phyloP scores from a whole-genome alignment of 1,140 invertebrate genomes.

The Ctenoplectra terminalis region DNA sequence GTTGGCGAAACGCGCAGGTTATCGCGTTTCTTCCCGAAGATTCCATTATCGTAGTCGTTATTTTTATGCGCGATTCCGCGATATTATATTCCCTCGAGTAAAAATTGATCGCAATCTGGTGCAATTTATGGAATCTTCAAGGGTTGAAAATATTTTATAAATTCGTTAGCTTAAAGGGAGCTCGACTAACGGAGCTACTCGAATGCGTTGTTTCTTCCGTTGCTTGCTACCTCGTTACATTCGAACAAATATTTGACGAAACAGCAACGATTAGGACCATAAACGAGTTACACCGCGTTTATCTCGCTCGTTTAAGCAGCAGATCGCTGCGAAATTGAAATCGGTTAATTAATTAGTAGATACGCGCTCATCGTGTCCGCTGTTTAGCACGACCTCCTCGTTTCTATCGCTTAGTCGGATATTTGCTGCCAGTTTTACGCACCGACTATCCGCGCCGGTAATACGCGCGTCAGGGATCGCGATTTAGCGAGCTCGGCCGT shows the following conservation, averaged over 20 bases:
- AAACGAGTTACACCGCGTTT: not conserved
- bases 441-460: conserved; percentile 4
- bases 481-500: conserved; percentile 28
- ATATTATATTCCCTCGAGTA: not conserved
- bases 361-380: not conserved
- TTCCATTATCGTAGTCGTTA: not conserved
- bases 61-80: not conserved
- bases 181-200: too few relatives aligned
- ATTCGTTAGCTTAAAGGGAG: too few relatives aligned
- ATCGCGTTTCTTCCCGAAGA: not conserved
- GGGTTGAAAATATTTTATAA: too few relatives aligned
- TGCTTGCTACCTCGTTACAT: too few relatives aligned
- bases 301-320: not conserved
- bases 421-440: conserved; percentile 48
- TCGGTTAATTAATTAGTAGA: conserved; percentile 55
- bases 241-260: too few relatives aligned
- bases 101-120: too few relatives aligned
- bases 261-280: not conserved
- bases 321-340: conserved; percentile 10
- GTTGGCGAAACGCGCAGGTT: not conserved
- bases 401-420: conserved; percentile 15
- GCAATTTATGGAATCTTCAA: too few relatives aligned
- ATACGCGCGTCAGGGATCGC: conserved; percentile 8
- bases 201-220: too few relatives aligned
- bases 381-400: not conserved